Evolutionary conservation across 2,888 invertebrate species (phyloP).

Genomic region (Leucophora obtusa): DNA sequence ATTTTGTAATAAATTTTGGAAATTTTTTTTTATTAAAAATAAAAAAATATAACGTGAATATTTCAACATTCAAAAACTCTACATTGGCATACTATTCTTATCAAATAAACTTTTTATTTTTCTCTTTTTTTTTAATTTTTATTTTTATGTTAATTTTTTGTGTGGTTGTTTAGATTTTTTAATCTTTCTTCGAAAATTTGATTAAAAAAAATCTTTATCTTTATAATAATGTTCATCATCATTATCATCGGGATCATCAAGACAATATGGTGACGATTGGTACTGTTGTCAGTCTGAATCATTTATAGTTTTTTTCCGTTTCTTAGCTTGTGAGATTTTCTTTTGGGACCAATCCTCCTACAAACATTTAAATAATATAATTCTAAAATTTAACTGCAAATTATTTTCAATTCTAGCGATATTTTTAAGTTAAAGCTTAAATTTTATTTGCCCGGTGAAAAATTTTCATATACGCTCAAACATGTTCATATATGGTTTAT

Average conservation of each 20-base stretch:
- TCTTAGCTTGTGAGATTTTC: slow-evolving; percentile 88
- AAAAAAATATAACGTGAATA: slow-evolving; percentile 76
- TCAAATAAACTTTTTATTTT: slow-evolving; percentile 60
- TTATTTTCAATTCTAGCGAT: no score
- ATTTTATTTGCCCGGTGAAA: no score
- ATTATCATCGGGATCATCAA: slow-evolving; percentile 69
- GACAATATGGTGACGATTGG: slow-evolving; percentile 67
- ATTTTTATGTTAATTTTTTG: slow-evolving; percentile 55
- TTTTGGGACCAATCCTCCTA: slow-evolving; percentile 95
- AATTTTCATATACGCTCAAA: no score
- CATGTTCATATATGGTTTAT: no score
- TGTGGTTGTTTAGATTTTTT: slow-evolving; percentile 54
- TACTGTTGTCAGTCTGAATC: slow-evolving; percentile 92
- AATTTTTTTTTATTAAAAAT: slow-evolving; percentile 74
- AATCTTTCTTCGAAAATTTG: slow-evolving; percentile 36
- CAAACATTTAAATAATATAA: slow-evolving; percentile 69
- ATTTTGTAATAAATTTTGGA: slow-evolving; percentile 64
- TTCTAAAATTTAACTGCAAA: no score
- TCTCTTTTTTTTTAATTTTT: slow-evolving; percentile 40
- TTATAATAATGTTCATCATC: slow-evolving; percentile 66
- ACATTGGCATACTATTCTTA: slow-evolving; percentile 72
- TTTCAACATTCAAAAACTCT: slow-evolving; percentile 75
- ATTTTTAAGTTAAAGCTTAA: no score
- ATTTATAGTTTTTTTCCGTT: slow-evolving; percentile 92
- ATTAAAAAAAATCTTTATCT: slow-evolving; percentile 61